Base-by-base conservation (phyloP, 2,797 vertebrate genomes). In the Poecile montanus region DNA sequence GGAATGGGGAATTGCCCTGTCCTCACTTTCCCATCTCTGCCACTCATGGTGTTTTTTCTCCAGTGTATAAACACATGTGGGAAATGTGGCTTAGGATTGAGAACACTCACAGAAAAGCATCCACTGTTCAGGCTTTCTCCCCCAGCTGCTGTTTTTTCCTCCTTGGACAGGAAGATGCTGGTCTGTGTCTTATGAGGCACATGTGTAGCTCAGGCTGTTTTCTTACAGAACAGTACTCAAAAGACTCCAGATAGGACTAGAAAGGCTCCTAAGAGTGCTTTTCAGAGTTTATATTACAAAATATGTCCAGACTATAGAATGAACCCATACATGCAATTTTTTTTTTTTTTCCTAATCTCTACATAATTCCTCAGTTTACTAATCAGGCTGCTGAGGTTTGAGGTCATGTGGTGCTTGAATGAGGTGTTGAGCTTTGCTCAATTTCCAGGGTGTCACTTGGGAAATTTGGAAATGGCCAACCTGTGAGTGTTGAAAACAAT, bases 391-490 rank as follows among this genome's bases (percentile, higher is more conserved):
- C n/a, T 51, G 45, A 60, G 36, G 10, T 42, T 25, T 26, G 34
- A 71, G 26, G 18, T 22, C 9, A 5, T 0, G 1, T 1, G 2
- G 16, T 7, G 7, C 48, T 42, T 77, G 75, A 65, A 36, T n/a
- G 56, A 54, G n/a, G 22, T 85, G 70, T 56, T 93, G 84, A 48
- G 47, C 53, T 86, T 77, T 67, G 48, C 53, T 78, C 58, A 36
- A 0, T 71, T 79, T 47, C 32, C 47, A 61, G 11, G 11, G 29
- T 85, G 23, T 25, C 17, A 26, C 51, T 77, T 74, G 13, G 5
- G 16, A 81, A 81, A 79, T 66, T 21, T 71, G 53, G 58, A 76
- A 89, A 67, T 50, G 38, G 30, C 18, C 48, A 53, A 25, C 7
- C 13, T 65, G 4, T 61, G 47, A 32, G 13, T 65, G 29, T 36